These are phyloP conservation scores for Indri indri DNA, from an alignment of 2,113 vertebrate species.

Conservation along the genomic window DNA sequence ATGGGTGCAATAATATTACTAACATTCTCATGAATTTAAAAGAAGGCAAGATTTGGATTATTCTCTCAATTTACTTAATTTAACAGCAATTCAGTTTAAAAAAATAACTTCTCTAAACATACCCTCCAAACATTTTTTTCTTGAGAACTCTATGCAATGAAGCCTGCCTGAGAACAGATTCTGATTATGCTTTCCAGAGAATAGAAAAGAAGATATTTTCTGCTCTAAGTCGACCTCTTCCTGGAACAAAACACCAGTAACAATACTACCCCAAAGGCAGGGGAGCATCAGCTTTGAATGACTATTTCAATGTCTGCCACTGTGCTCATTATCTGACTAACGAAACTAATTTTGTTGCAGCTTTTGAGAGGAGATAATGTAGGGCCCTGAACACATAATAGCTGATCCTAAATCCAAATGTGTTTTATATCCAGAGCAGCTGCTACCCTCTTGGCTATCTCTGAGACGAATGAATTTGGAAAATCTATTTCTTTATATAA, in stretches of 20 bases:
- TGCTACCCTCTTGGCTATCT: neutral
- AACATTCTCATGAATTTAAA: neutral
- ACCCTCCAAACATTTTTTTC: neutral
- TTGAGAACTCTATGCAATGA: neutral
- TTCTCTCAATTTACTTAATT: neutral
- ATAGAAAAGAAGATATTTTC: neutral
- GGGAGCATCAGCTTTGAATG: neutral
- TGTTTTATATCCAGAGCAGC: neutral
- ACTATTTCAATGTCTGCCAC: neutral
- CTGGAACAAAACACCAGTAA: neutral
- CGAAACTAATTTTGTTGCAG: slow-evolving; percentile 13
- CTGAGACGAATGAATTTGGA: neutral
- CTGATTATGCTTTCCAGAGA: neutral
- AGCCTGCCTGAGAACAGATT: neutral
- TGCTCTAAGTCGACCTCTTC: neutral
- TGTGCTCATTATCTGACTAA: slow-evolving; percentile 18
- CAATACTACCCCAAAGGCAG: neutral
- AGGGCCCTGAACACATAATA: neutral
- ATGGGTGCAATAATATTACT: neutral
- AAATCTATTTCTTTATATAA: neutral
- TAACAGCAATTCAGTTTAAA: neutral
- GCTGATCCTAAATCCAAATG: neutral
- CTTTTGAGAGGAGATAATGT: neutral
- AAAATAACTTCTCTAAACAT: neutral
- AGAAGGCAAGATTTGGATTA: neutral